Evolutionary conservation across 2,888 invertebrate species (phyloP).

Genomic region (Dynastes tityus): DNA sequence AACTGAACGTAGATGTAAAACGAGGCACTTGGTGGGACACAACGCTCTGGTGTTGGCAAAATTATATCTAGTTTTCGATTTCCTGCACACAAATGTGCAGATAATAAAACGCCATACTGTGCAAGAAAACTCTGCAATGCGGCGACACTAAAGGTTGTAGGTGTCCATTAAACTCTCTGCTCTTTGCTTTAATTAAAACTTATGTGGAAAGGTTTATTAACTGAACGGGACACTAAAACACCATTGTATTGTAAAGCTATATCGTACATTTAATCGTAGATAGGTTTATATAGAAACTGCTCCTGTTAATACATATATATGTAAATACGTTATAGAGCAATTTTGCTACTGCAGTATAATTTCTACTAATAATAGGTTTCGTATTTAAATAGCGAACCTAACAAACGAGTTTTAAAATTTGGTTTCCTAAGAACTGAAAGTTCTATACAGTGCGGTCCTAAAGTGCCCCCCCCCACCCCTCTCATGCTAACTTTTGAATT

Average conservation of each 20-base stretch:
- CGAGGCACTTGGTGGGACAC: neutral
- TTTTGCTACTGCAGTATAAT: neutral
- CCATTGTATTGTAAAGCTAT: slow-evolving; percentile 31
- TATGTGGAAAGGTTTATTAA: slow-evolving; percentile 43
- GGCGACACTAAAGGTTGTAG: slow-evolving; percentile 32
- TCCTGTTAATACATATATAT: neutral
- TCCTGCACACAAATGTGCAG: slow-evolving; percentile 24
- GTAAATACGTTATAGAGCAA: neutral
- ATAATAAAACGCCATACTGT: slow-evolving; percentile 25
- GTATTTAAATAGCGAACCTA: no score
- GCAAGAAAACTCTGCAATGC: slow-evolving; percentile 43
- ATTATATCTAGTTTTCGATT: slow-evolving; percentile 9
- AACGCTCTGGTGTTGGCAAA: neutral
- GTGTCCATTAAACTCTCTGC: slow-evolving; percentile 39
- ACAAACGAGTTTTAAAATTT: no score
- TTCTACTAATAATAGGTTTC: neutral
- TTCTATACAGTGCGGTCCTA: no score
- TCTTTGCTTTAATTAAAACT: slow-evolving; percentile 44
- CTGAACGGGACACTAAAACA: slow-evolving; percentile 25
- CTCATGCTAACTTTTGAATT: no score
- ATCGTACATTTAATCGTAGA: slow-evolving; percentile 16
- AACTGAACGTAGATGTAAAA: no score
- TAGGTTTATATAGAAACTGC: neutral
- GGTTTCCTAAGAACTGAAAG: no score
- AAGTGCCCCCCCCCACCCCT: no score